phyloP scores from a whole-genome alignment of 2,113 vertebrate genomes.

The Dasypus novemcinctus region DNA sequence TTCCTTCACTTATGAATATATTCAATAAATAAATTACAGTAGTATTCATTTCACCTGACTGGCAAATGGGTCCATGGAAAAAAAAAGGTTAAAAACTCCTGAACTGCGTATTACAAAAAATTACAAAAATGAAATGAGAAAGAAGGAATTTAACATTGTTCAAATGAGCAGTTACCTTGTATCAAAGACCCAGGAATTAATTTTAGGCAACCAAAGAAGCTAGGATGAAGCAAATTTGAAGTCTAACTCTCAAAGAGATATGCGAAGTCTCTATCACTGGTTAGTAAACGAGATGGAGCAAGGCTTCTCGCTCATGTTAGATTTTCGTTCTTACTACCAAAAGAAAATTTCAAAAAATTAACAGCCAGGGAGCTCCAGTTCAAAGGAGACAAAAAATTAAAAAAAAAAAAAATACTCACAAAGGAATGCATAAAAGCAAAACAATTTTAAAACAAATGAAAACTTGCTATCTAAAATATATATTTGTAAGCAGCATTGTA shows the following conservation, averaged over 20 bases:
- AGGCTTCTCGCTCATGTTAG: neutral
- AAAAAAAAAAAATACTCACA: slow-evolving; percentile 39
- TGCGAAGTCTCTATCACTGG: neutral
- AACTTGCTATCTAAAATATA: neutral
- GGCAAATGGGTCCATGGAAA: no score
- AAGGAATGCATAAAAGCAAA: neutral
- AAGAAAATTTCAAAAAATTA: slow-evolving; percentile 32
- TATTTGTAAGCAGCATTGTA: neutral
- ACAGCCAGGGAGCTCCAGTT: neutral
- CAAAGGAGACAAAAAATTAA: slow-evolving; percentile 21
- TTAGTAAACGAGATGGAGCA: slow-evolving; percentile 16
- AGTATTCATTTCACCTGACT: no score
- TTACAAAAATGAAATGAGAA: neutral
- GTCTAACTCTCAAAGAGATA: slow-evolving; percentile 1
- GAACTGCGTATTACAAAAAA: slow-evolving; percentile 30
- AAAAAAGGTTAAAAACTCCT: no score
- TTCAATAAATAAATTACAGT: no score
- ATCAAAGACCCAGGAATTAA: slow-evolving; percentile 8
- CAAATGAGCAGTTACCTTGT: slow-evolving; percentile 17
- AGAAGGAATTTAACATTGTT: neutral
- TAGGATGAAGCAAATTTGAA: slow-evolving; percentile 24
- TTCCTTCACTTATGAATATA: no score
- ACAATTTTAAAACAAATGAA: neutral
- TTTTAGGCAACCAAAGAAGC: slow-evolving; percentile 31
- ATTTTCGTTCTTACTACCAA: neutral